Evolutionary conservation across 2,113 vertebrate species (phyloP).

Genomic region (Carollia perspicillata): DNA sequence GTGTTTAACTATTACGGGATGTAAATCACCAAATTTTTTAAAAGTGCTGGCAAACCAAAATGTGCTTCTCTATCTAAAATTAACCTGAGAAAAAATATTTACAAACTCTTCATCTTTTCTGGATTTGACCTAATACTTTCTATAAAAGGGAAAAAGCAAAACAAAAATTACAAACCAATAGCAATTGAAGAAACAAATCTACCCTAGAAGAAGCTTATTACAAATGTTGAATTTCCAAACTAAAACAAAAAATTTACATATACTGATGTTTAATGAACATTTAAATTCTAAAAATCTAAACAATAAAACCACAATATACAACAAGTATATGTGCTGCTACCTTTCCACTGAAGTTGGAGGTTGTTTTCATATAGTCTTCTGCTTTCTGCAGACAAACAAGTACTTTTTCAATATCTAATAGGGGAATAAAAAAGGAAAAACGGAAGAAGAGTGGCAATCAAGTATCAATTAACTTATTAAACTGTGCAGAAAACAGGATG

Average conservation of each 20-base stretch:
- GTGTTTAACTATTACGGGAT: not conserved
- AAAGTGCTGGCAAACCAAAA: conserved; percentile 15
- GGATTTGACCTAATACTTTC: not conserved
- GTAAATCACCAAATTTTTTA: not conserved
- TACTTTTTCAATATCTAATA: conserved; percentile 84
- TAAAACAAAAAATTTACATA: not conserved
- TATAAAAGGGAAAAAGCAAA: conserved; percentile 11
- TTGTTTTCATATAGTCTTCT: conserved; percentile 90
- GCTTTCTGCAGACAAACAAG: conserved; percentile 90
- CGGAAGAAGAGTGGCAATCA: not conserved
- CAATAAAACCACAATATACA: not conserved
- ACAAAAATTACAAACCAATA: not conserved
- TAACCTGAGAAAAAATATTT: conserved; percentile 6
- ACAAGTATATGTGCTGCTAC: conserved; percentile 74
- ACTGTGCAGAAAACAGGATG: not conserved
- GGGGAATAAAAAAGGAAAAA: conserved; percentile 10
- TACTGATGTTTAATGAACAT: not conserved
- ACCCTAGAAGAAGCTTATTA: not conserved
- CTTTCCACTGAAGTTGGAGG: conserved; percentile 88
- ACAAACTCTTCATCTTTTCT: conserved; percentile 19
- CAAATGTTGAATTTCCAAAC: not conserved
- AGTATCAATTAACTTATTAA: not conserved
- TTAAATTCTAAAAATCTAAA: conserved; percentile 20
- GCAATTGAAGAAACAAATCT: not conserved
- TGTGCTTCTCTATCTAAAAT: not conserved